Percentiles rank a stretch among this genome's conserved stretches.
Evolutionary conservation across 2,113 vertebrate species (phyloP).

Genomic region (Barbus barbus): DNA sequence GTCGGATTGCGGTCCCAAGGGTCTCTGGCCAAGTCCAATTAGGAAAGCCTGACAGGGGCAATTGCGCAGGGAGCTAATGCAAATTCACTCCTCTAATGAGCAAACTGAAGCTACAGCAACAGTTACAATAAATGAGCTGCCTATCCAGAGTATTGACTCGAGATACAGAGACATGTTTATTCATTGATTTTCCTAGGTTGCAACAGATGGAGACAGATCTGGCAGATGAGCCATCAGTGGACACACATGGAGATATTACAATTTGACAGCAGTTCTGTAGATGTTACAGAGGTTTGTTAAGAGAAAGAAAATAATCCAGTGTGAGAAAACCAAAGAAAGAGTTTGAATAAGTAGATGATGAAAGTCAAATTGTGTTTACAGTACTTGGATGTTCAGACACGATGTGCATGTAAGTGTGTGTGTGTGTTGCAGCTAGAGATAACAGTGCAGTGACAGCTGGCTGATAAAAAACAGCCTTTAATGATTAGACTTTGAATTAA

Average conservation of each 20-base stretch:
- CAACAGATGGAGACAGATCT: conserved; percentile 28
- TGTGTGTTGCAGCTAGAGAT: conserved; percentile 53
- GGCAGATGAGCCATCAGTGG: conserved; percentile 23
- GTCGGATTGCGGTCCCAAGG: conserved; percentile 64
- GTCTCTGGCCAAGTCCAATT: conserved; percentile 60
- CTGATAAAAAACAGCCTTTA: conserved; percentile 52
- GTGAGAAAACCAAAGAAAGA: conserved; percentile 38
- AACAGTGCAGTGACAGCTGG: conserved; percentile 55
- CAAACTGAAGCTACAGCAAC: conserved; percentile 27
- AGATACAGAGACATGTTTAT: conserved; percentile 38
- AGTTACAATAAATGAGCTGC: conserved; percentile 49
- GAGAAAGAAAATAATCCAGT: conserved; percentile 43
- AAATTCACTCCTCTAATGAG: conserved; percentile 43
- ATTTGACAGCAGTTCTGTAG: conserved; percentile 25
- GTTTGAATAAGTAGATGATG: conserved; percentile 62
- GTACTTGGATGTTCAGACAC: neutral
- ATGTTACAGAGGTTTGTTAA: conserved; percentile 30
- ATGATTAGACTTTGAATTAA: conserved; percentile 63
- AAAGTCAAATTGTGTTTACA: conserved; percentile 40
- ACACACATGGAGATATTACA: conserved; percentile 25
- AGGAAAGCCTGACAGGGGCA: conserved; percentile 56
- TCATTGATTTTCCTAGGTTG: conserved; percentile 12
- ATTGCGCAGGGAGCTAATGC: conserved; percentile 54
- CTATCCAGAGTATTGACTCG: conserved; percentile 28
- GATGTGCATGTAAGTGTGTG: neutral